A percentile compares a stretch with the other conserved stretches of the same genome.
Evolutionary conservation across 53 echinoderm and acorn worm species (phyloP).

Genomic region (Antedon mediterranea): DNA sequence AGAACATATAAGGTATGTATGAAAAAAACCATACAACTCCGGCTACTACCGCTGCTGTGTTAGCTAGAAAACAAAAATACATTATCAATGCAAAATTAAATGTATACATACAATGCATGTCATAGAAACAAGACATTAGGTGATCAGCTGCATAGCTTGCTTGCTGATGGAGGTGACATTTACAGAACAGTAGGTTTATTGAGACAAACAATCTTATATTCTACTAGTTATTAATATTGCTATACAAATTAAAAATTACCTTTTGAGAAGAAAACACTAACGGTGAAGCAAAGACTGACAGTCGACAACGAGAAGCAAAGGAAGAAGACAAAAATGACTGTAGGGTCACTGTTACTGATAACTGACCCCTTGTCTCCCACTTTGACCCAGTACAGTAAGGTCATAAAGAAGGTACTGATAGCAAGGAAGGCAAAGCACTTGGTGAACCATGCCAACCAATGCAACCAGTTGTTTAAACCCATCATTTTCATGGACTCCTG

Average conservation of each 20-base stretch:
- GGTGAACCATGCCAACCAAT: constrained; percentile 72
- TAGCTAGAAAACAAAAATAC: constrained; percentile 34
- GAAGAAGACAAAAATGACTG: constrained; percentile 50
- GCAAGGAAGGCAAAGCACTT: constrained; percentile 49
- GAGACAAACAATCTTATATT: no score
- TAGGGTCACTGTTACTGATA: constrained; percentile 50
- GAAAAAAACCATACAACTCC: constrained; percentile 56
- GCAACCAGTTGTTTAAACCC: constrained; percentile 71
- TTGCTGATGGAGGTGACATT: no score
- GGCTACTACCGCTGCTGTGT: constrained; percentile 52
- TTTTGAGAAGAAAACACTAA: constrained; percentile 55
- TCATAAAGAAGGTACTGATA: constrained; percentile 51
- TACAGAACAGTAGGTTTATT: no score
- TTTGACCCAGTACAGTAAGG: constrained; percentile 44
- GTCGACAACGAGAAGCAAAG: constrained; percentile 39
- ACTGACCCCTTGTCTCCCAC: constrained; percentile 36
- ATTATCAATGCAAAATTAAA: no score
- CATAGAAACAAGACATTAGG: no score
- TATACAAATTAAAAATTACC: no score
- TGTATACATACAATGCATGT: no score
- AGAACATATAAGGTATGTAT: constrained; percentile 66
- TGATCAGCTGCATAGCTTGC: no score
- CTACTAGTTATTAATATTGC: no score
- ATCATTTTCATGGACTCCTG: constrained; percentile 84
- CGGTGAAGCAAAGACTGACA: constrained; percentile 48